These are phyloP conservation scores for Empidonax alnorum DNA, from an alignment of 2,113 vertebrate species.

Conservation along the genomic window DNA sequence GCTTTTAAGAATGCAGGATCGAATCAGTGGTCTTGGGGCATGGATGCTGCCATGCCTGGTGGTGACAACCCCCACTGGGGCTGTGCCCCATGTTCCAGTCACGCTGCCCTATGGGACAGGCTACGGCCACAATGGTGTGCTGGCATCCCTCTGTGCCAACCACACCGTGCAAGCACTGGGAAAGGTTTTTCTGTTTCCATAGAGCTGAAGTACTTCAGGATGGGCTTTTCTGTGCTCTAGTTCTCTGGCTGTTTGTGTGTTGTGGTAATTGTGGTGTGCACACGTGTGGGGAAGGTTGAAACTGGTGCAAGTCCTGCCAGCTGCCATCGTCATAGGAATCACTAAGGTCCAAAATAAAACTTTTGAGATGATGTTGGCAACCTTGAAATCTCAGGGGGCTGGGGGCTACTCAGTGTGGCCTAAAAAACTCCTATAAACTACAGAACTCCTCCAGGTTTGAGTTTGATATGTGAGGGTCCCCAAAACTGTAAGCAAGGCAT, in stretches of 20 bases:
- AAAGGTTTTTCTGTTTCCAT: background rate
- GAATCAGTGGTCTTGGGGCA: background rate
- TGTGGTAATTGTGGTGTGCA: background rate
- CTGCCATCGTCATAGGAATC: rapidly evolving
- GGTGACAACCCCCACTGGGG: background rate
- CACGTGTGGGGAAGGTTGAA: rapidly evolving
- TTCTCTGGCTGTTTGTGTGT: background rate
- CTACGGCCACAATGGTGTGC: background rate
- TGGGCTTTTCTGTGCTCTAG: background rate
- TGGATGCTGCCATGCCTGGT: background rate
- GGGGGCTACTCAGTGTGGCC: background rate
- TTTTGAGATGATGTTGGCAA: background rate
- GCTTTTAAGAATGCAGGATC: background rate
- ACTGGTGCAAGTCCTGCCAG: background rate
- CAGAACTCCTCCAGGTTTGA: background rate
- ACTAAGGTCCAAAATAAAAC: background rate
- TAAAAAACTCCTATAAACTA: too few species aligned
- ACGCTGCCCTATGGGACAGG: rapidly evolving
- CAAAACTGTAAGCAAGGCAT: background rate
- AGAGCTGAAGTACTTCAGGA: background rate
- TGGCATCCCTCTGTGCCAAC: background rate
- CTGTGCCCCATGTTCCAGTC: background rate
- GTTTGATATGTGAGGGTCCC: rapidly evolving
- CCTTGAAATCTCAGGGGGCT: background rate
- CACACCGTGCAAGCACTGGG: rapidly evolving